A percentile compares a stretch with the other conserved stretches of the same genome.
Conservation (phyloP, 2,888 invertebrate species). For the Pantelozetes paolii region DNA sequence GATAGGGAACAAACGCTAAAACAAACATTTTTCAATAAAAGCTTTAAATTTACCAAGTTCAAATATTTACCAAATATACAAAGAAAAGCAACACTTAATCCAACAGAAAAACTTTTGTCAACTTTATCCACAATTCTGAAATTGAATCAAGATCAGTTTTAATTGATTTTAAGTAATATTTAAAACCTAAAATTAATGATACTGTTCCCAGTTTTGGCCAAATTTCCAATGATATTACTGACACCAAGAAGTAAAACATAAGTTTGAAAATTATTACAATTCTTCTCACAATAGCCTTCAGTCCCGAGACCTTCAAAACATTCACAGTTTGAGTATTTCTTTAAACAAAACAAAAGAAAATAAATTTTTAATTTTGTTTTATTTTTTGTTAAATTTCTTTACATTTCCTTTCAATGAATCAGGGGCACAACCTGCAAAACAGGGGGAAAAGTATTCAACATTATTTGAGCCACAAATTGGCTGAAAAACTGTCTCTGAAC, state of each 20-base stretch:
- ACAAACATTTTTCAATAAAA: too few relatives aligned
- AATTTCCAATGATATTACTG: conserved; percentile 61
- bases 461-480: conserved; percentile 46
- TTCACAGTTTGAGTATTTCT: conserved; percentile 41
- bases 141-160: too few relatives aligned
- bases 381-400: neutral
- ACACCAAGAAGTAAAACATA: conserved; percentile 51
- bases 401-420: neutral
- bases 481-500: conserved; percentile 44
- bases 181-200: conserved; percentile 61
- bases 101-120: neutral
- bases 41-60: too few relatives aligned
- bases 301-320: conserved; percentile 47
- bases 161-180: conserved; percentile 34
- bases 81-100: neutral
- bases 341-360: neutral
- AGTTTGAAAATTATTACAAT: conserved; percentile 55
- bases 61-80: neutral
- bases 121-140: neutral
- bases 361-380: neutral
- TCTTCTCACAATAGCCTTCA: conserved; percentile 58
- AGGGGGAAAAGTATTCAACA: conserved; percentile 65
- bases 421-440: conserved; percentile 63
- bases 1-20: conserved; percentile 62
- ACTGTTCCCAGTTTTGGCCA: conserved; percentile 64